A percentile compares a stretch with the other conserved stretches of the same genome.
These are phyloP conservation scores for Pangasius krempfi DNA, from an alignment of 2,797 vertebrate species.

Conservation along the genomic window DNA sequence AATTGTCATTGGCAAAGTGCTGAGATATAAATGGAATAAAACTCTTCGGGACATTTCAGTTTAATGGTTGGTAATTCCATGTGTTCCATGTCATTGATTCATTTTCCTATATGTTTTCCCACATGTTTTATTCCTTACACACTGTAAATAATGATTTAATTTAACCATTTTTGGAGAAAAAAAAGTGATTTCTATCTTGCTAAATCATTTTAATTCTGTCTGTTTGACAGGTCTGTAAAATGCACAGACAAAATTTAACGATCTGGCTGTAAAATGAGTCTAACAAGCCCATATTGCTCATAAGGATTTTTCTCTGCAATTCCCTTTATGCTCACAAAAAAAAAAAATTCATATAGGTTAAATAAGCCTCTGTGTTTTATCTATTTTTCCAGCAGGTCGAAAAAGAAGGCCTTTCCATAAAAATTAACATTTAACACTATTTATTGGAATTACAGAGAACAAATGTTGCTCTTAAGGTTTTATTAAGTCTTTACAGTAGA, in stretches of 20 bases:
- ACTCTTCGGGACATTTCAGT: not conserved
- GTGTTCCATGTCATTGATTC: not conserved
- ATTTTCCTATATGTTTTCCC: not conserved
- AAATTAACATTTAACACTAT: not conserved
- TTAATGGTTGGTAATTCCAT: not conserved
- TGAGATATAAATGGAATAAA: not conserved
- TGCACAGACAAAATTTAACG: not conserved
- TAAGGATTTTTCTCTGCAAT: not conserved
- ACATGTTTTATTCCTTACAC: not conserved
- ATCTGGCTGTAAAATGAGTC: not conserved
- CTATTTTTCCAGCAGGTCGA: not conserved
- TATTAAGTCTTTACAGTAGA: slow-evolving; percentile 8
- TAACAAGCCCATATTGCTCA: not conserved
- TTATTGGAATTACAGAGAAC: not conserved
- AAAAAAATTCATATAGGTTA: not conserved
- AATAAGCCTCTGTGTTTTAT: not conserved
- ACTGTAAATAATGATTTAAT: not conserved
- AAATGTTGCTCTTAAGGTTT: not conserved
- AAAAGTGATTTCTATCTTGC: not conserved
- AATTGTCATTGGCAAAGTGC: not conserved
- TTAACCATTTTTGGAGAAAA: not conserved
- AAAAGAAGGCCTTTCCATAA: not conserved
- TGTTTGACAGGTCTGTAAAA: not conserved
- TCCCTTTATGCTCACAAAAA: not conserved
- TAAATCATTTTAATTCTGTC: slow-evolving; percentile 5